phyloP scores from a whole-genome alignment of 2,888 invertebrate species.

The Leptogaster cylindrica region DNA sequence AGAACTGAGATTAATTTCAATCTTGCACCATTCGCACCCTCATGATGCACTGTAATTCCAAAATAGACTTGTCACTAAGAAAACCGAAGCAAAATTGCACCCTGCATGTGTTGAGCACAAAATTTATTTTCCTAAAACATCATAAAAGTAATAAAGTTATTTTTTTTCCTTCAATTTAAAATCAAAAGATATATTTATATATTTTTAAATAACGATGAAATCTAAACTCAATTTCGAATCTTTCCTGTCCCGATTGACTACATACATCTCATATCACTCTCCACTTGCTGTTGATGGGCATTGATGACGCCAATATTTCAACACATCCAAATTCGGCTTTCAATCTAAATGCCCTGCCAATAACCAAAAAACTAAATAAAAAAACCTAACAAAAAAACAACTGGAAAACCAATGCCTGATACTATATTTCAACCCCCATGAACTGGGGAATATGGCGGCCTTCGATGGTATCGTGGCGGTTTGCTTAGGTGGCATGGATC shows the following conservation, averaged over 20 bases:
- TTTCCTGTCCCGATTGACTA: constrained; percentile 27
- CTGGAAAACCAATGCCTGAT: neutral
- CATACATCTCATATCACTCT: neutral
- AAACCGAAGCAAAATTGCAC: constrained; percentile 53
- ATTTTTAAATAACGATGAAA: neutral
- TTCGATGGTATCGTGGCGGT: neutral
- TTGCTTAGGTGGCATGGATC: constrained; percentile 86
- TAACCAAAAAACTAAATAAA: no score
- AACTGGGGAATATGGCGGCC: neutral
- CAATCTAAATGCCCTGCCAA: no score
- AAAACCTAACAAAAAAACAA: no score
- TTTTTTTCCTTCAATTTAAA: neutral
- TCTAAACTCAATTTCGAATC: constrained; percentile 40
- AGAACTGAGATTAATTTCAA: constrained; percentile 10
- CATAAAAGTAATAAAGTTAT: neutral
- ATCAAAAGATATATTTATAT: constrained; percentile 9
- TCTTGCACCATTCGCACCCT: constrained; percentile 21
- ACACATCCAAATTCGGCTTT: neutral
- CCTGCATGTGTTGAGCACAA: constrained; percentile 48
- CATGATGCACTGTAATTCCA: constrained; percentile 21
- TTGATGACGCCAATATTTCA: neutral
- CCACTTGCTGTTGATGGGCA: neutral
- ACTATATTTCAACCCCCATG: neutral
- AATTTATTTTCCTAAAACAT: constrained; percentile 24
- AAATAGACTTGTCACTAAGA: constrained; percentile 40